Conservation (phyloP, 2,797 vertebrate genomes). For the Myotis myotis region DNA sequence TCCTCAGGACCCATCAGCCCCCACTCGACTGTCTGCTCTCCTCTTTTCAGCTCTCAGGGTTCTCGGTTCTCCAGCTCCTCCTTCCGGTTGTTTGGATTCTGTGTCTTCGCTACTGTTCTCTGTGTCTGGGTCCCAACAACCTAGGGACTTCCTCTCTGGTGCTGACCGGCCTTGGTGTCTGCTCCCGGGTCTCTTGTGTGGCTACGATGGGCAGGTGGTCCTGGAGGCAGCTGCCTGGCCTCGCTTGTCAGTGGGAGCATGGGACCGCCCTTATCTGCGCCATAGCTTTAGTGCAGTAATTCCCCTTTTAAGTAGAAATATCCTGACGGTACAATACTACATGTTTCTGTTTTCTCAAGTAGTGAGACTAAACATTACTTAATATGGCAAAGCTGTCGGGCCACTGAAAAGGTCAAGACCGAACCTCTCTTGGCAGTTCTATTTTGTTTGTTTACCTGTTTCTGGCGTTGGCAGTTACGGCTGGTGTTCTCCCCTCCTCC, state of each 20-base stretch:
- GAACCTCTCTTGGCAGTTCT: not conserved
- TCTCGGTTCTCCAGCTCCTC: not conserved
- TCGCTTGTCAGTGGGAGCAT: not conserved
- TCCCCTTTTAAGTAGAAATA: not conserved
- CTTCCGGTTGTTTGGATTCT: not conserved
- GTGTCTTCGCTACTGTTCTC: not conserved
- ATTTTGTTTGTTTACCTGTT: not conserved
- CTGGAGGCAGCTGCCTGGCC: not conserved
- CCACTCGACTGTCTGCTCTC: not conserved
- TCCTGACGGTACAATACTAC: not conserved
- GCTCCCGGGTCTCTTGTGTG: not conserved
- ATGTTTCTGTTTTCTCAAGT: not conserved
- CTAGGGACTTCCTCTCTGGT: not conserved
- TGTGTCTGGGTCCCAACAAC: no score
- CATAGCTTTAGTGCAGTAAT: not conserved
- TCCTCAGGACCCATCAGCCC: not conserved
- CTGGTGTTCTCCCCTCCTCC: no score
- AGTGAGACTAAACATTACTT: not conserved
- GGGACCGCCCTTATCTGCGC: not conserved
- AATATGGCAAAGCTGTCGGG: not conserved
- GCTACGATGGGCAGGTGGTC: not conserved
- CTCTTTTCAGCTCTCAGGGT: not conserved
- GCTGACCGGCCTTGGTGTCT: not conserved
- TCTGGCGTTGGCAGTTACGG: not conserved
- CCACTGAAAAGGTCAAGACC: not conserved